Evolutionary conservation across 2,888 invertebrate species (phyloP), one percentile per base, ranked within the genome.

Genomic region (Eupithecia pulchellata): DNA sequence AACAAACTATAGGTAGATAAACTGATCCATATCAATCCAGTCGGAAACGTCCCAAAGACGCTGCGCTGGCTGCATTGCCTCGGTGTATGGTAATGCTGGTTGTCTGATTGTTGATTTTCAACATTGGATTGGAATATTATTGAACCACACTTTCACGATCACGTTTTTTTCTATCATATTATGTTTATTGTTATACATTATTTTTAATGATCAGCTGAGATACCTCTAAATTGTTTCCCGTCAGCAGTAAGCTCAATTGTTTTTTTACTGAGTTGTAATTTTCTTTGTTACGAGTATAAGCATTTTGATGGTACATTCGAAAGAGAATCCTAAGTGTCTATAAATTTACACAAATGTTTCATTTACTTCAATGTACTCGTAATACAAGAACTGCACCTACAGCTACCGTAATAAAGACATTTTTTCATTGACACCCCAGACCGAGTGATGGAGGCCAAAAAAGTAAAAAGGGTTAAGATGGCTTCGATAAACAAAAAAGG

Each of bases 401-500:
- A 36, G 0, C 25, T 6, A 39, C 4, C 13, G 8, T 1, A 11
- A 39, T 60, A 65, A 30, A 39, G 29, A 8, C 9, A 1, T 30
- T 71, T 47, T 67, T 60, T 14, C 47, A 29, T 2, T 30, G 42
- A 20, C 4, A 36, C 9, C 6, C n/a, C 8, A 52, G 32, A 9
- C 20, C 0, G 1, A 67, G 71, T 71, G 68, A 65, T 17, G 29
- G 1, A 67, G 42, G 83, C 89, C 90, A 87, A 91, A 91, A 91
- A 87, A 87, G 83, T 83, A 81, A 81, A 78, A 83, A 89, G 91
- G 91, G 91, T 92, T 90, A 89, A 91, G 91, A 92, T 91, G 87
- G 85, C 85, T 89, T 87, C 89, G 92, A 93, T 93, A 92, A 91
- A 91, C 89, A 91, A 91, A 88, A 85, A 85, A 79, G 78, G 79